Evolutionary conservation across 2,797 vertebrate species (phyloP), one percentile per base, ranked within the genome.

Genomic region (Lophius americanus): DNA sequence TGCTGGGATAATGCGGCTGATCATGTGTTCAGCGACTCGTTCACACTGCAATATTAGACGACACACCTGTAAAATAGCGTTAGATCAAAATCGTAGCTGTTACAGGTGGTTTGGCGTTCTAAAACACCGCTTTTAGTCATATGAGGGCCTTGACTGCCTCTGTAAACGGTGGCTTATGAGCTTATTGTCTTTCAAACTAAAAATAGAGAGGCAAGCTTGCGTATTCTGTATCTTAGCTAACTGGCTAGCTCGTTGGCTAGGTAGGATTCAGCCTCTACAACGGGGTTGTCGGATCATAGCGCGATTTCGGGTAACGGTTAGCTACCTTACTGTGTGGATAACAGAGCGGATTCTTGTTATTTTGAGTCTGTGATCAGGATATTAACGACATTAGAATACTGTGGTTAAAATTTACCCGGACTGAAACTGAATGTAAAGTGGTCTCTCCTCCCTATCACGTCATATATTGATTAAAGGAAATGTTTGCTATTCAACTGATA

Each of bases 141-240:
- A 64, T 5, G 3, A 2, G 58, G 63, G 53, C 68, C 61, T 42
- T 14, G 42, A 13, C 49, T 51, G 48, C 23, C 56, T 36, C 51
- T 68, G 47, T 68, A 54, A 59, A 60, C 13, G 8, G 59, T 64
- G 82, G 84, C 37, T 89, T 83, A 88, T 68, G 36, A 72, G 87
- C 81, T 90, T 87, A 88, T 42, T 64, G 75, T 39, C 61, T 38
- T 68, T 10, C 53, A 32, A 58, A 59, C 87, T 86, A 88, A 85
- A 92, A 89, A 91, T 89, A 91, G 83, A 88, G 10, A 64, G n/a
- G 56, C 81, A 76, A 73, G 67, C 82, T 76, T 79, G 70, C 83
- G 86, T 89, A 83, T 85, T 78, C 70, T 48, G 61, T 54, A 12
- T 56, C 67, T 69, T 39, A 60, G 79, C 68, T 51, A 69, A 82